Percentiles rank a stretch among this genome's conserved stretches.
phyloP scores from a whole-genome alignment of 2,113 vertebrate species.

The Stictonetta naevosa region DNA sequence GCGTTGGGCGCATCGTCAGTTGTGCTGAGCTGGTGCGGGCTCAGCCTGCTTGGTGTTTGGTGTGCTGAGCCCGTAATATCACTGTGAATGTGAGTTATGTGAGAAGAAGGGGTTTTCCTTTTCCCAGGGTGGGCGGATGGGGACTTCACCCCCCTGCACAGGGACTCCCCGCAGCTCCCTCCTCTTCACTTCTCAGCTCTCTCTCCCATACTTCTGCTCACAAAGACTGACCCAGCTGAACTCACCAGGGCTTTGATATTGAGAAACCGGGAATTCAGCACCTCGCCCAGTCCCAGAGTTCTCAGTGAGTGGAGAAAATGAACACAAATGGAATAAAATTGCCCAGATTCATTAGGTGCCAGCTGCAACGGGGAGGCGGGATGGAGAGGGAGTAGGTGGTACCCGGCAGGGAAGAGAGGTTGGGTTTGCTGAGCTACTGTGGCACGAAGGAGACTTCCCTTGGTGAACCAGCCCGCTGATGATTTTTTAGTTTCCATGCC shows the following conservation, averaged over 20 bases:
- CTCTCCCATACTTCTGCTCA: background rate
- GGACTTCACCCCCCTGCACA: accelerated
- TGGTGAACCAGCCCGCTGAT: background rate
- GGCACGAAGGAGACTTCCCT: background rate
- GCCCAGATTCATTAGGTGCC: background rate
- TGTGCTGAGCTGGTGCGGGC: background rate
- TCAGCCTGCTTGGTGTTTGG: background rate
- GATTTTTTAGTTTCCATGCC: no score
- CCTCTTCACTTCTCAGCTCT: background rate
- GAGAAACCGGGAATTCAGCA: background rate
- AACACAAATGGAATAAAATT: background rate
- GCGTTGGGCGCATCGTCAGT: background rate
- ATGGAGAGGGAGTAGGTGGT: background rate
- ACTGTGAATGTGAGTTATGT: accelerated
- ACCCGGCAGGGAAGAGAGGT: background rate
- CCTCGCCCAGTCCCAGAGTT: background rate
- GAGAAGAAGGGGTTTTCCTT: background rate
- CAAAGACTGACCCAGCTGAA: background rate
- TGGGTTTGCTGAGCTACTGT: background rate
- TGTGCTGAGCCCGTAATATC: background rate
- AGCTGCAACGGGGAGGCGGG: background rate
- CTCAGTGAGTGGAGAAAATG: accelerated
- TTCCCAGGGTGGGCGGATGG: background rate
- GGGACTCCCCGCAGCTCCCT: background rate
- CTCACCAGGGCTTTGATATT: background rate